These are phyloP conservation scores for Rhagium mordax DNA, from an alignment of 2,888 invertebrate species.

Conservation along the genomic window DNA sequence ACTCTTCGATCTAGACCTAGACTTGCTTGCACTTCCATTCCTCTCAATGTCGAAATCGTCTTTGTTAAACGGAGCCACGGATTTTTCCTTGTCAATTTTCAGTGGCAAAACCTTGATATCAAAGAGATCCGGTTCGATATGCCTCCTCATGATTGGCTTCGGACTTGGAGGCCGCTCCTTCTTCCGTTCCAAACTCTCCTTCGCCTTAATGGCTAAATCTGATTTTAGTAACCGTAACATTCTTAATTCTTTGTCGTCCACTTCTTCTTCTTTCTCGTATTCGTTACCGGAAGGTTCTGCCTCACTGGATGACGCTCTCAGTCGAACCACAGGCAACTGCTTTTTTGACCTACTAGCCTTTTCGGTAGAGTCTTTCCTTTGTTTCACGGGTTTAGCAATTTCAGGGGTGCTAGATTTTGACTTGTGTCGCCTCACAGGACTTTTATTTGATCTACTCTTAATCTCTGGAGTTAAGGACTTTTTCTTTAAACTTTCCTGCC, in stretches of 20 bases:
- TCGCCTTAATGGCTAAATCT: conserved; percentile 81
- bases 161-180: conserved; percentile 55
- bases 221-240: conserved; percentile 78
- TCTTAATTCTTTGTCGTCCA: conserved; percentile 78
- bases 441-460: conserved; percentile 37
- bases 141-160: conserved; percentile 47
- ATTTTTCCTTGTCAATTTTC: conserved; percentile 53
- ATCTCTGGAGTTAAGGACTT: conserved; percentile 42
- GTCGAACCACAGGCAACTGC: conserved; percentile 73
- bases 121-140: conserved; percentile 64
- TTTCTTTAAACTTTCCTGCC: conserved; percentile 35
- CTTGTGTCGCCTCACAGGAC: conserved; percentile 16
- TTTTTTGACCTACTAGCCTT: conserved; percentile 56
- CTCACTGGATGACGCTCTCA: conserved; percentile 73
- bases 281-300: conserved; percentile 71
- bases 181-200: conserved; percentile 77
- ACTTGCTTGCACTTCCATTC: conserved; percentile 52
- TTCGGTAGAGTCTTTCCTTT: conserved; percentile 22
- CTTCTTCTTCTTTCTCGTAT: conserved; percentile 71
- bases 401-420: conserved; percentile 34
- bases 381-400: conserved; percentile 32
- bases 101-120: conserved; percentile 65
- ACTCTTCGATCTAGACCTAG: conserved; percentile 61
- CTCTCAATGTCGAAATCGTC: conserved; percentile 57
- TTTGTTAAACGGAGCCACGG: conserved; percentile 50